phyloP scores from a whole-genome alignment of 2,113 vertebrate species.

The Tetrao urogallus region DNA sequence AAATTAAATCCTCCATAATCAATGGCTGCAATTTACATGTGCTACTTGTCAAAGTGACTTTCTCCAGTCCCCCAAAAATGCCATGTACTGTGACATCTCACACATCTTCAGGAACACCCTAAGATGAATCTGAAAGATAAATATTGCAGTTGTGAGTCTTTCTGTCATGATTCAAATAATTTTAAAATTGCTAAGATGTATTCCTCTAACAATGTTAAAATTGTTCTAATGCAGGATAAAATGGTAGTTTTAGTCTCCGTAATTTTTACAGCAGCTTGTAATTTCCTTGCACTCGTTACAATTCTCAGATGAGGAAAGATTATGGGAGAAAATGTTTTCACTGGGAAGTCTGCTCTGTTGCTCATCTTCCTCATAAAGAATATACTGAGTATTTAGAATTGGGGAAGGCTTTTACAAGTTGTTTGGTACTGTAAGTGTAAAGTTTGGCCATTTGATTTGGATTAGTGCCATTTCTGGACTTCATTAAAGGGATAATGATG shows the following conservation, averaged over 20 bases:
- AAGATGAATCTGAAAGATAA: slow-evolving; percentile 81
- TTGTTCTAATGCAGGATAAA: slow-evolving; percentile 83
- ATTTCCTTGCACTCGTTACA: slow-evolving; percentile 77
- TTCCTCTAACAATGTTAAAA: slow-evolving; percentile 82
- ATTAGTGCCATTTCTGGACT: background rate
- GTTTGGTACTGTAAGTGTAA: slow-evolving; percentile 29
- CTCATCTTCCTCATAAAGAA: slow-evolving; percentile 20
- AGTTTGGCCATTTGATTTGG: slow-evolving; percentile 28
- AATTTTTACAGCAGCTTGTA: slow-evolving; percentile 83
- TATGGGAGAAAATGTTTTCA: slow-evolving; percentile 39
- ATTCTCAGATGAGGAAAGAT: slow-evolving; percentile 60
- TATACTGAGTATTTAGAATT: slow-evolving; percentile 10
- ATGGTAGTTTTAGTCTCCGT: slow-evolving; percentile 81
- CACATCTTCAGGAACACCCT: slow-evolving; percentile 73
- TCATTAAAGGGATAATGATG: background rate
- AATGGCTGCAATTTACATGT: slow-evolving; percentile 61
- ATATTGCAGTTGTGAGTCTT: slow-evolving; percentile 84
- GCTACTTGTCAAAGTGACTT: slow-evolving; percentile 76
- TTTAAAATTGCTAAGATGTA: slow-evolving; percentile 83
- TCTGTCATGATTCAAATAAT: slow-evolving; percentile 86
- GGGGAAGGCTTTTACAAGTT: slow-evolving; percentile 11
- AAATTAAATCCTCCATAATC: slow-evolving; percentile 73
- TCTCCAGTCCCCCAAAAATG: slow-evolving; percentile 57
- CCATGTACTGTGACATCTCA: slow-evolving; percentile 73
- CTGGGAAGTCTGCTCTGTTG: slow-evolving; percentile 29